phyloP scores from a whole-genome alignment of 64 coral and sea anemone genomes.

The Catalaphyllia jardinei region DNA sequence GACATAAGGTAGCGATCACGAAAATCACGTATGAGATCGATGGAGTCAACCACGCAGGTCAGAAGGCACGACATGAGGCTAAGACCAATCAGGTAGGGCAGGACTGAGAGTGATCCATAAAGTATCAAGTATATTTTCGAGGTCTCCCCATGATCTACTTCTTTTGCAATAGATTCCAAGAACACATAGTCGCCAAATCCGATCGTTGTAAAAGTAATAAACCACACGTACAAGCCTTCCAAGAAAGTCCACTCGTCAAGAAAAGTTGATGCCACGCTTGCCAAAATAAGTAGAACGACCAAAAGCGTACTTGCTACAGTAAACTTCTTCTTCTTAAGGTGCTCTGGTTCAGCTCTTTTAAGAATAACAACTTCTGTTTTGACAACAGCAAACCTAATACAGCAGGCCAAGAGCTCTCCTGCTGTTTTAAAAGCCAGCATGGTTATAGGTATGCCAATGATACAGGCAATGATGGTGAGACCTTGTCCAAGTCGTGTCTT shows the following conservation, averaged over 20 bases:
- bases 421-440: constrained; percentile 51
- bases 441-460: constrained; percentile 42
- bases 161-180: not conserved
- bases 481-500: constrained; percentile 31
- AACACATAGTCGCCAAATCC: constrained; percentile 1
- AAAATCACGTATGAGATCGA: not conserved
- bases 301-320: not conserved
- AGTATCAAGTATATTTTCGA: not conserved
- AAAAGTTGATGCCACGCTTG: not conserved
- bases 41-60: not conserved
- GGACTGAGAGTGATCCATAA: not conserved
- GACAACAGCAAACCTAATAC: not conserved
- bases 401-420: constrained; percentile 14
- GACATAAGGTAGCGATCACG: not conserved
- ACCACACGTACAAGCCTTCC: not conserved
- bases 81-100: not conserved
- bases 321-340: not conserved
- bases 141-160: not conserved
- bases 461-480: constrained; percentile 24
- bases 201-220: constrained; percentile 20
- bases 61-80: constrained; percentile 9
- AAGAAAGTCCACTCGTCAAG: not conserved
- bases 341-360: not conserved
- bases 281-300: not conserved
- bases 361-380: not conserved